Base-by-base conservation (phyloP, 1,140 invertebrate genomes). In the Hypsibius dujardini region DNA sequence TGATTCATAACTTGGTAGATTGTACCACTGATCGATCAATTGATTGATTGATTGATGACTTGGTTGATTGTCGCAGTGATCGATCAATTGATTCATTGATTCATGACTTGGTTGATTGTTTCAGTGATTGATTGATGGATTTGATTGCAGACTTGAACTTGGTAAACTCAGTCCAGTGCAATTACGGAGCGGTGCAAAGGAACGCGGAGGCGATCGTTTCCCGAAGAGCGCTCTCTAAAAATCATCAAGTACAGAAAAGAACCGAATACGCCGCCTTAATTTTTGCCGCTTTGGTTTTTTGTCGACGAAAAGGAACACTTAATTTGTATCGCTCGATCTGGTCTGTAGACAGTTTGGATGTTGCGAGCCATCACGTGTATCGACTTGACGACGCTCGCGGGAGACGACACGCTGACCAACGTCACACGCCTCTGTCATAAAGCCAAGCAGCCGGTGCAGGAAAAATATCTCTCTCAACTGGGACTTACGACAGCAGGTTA, bases 341-440 rank as follows among this genome's bases (percentile, higher is more conserved):
- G 81, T 71, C 56, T 15, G 40, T 81, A 86, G 80, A 81, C 84
- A 72, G 84, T 84, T 40, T 93, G 88, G 88, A 80, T 93, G 12
- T 75, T 92, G 47, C 85, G 86, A 77, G 89, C 89, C 40, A 80
- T 95, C 1, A 85, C 85, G 70, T 86, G 88, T 72, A 90, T 95
- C 72, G 95, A 98, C 80, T 82, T 98, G 70, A 98, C 95, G 15
- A 94, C 92, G 46, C 81, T 98, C 71, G 74, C 81, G 76, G 85
- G 90, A 12, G 90, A 95, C 84, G 95, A 98, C 79, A 95, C 91
- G 3, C 76, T 79, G 15, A 82, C 84, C 14, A 92, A 89, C 82
- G 88, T 96, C 2, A 76, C 84, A 12, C 81, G 87, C 73, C 80
- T 98, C 1, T 94, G 91, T 78, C 78, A 81, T 62, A 91, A 90